These are phyloP conservation scores for Eristalis pertinax DNA, from an alignment of 2,888 invertebrate species.

Conservation along the genomic window DNA sequence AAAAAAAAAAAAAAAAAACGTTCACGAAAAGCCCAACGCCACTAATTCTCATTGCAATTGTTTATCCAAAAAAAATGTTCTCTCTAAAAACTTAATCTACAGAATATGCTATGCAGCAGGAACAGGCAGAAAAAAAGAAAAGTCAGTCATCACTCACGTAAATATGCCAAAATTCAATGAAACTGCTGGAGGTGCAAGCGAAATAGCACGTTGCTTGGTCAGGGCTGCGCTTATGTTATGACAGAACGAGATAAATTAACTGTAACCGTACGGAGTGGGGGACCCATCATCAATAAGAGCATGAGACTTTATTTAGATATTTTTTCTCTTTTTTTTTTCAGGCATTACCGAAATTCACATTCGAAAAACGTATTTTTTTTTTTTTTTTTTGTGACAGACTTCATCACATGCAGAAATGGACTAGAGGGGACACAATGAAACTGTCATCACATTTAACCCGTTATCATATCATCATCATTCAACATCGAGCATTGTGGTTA, in stretches of 20 bases:
- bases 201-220: constrained; percentile 25
- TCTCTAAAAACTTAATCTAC: not conserved
- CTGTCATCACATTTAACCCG: constrained; percentile 19
- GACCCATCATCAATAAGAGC: constrained; percentile 1
- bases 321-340: not conserved
- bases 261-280: not conserved
- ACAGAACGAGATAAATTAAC: constrained; percentile 16
- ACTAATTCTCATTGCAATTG: constrained; percentile 30
- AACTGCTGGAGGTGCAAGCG: constrained; percentile 1
- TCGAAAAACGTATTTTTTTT: not conserved
- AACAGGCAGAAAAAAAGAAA: constrained; percentile 27
- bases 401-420: not conserved
- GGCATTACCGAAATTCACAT: not conserved
- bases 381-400: not conserved
- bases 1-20: constrained; percentile 9
- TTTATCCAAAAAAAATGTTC: too few relatives aligned
- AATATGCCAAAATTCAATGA: constrained; percentile 6
- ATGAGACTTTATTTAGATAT: constrained; percentile 1
- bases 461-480: not conserved
- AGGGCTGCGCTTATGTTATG: not conserved
- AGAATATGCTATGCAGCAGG: constrained; percentile 5
- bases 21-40: too few relatives aligned
- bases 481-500: constrained; percentile 14
- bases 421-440: not conserved
- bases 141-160: constrained; percentile 18